Base-by-base conservation (phyloP, 2,797 vertebrate species). In the Epinephelus coioides region DNA sequence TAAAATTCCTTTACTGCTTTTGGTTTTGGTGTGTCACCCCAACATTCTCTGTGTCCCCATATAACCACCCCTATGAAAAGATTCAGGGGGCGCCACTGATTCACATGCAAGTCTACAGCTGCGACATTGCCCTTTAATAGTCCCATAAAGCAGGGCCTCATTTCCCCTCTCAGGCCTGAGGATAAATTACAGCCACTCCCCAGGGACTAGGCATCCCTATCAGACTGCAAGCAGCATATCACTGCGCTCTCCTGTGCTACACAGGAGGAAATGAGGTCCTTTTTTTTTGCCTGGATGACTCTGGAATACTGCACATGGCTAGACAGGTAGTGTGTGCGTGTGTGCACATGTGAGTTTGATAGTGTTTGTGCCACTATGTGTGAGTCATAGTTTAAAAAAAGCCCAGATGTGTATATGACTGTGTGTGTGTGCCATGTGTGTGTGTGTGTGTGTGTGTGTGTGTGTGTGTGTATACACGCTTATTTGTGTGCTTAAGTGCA, bases 131-230 rank as follows among this genome's bases (percentile, higher is more conserved):
- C 78, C 77, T 89, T 86, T 92, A 91, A 94, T 92, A 81, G 89
- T 76, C 83, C 84, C 75, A 89, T 94, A 94, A 94, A 95, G 79
- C 82, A 91, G 81, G 86, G 78, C 90, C 88, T 91, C 82, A 91
- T 95, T 93, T 92, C 81, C 88, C 65, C 72, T 71, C 80, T 82
- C 77, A 85, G 80, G 78, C 81, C 85, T 74, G 76, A 88, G 89
- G 86, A 95, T 91, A 92, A 90, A 91, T 94, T 89, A 92, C 86
- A 88, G 82, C 63, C 85, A 62, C 77, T 88, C 89, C 86, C 78
- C 72, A 19, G 88, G 86, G 91, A 91, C 70, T 4, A 86, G 75
- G 79, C 86, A 88, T 91, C 89, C 79, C 86, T 82, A 89, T 90
- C 86, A 88, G 79, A 62, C 85, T 70, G 76, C 83, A 71, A 86